Evolutionary conservation across 2,113 vertebrate genomes (phyloP).

Genomic region (Cynoglossus semilaevis): DNA sequence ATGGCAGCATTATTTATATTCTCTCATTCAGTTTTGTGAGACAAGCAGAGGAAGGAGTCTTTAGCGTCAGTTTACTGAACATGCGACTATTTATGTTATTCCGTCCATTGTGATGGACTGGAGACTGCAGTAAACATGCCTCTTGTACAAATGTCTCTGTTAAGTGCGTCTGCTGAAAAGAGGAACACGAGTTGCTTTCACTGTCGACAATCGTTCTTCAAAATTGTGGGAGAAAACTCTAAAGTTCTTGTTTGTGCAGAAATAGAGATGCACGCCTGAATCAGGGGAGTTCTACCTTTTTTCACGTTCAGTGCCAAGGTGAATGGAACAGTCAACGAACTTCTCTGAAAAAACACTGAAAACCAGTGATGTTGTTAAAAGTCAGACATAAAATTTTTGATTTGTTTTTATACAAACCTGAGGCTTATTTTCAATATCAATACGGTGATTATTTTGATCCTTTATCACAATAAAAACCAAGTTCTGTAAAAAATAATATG

Average conservation of each 20-base stretch:
- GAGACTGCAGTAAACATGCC: no score
- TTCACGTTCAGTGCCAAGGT: no score
- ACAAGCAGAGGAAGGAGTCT: background rate
- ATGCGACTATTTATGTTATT: background rate
- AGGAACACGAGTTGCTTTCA: background rate
- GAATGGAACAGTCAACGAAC: no score
- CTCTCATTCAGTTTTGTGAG: background rate
- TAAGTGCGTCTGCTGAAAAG: background rate
- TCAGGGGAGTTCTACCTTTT: no score
- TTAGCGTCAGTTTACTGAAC: background rate
- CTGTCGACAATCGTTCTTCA: background rate
- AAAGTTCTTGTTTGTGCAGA: background rate
- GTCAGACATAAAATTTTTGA: no score
- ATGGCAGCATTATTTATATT: background rate
- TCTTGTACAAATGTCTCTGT: background rate
- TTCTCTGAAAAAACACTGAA: no score
- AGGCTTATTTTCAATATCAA: no score
- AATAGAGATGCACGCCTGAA: background rate
- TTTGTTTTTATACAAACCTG: no score
- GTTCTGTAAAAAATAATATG: no score
- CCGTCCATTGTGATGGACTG: background rate
- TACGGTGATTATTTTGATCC: no score
- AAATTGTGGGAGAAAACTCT: background rate
- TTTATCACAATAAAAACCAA: no score
- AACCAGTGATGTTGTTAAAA: no score